phyloP scores from a whole-genome alignment of 2,797 vertebrate species.

The Pseudomugil tenellus region DNA sequence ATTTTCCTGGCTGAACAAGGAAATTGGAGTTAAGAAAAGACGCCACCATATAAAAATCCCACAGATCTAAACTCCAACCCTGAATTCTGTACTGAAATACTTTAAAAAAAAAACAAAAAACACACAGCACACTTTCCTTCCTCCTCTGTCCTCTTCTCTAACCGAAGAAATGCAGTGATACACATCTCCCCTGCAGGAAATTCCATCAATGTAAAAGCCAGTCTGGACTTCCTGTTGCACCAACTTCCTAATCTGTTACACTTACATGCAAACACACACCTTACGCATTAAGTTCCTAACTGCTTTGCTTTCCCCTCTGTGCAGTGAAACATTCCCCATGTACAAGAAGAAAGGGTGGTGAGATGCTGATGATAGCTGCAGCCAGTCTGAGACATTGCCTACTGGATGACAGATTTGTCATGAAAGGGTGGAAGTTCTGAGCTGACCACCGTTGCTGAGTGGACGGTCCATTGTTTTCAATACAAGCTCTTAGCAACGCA shows the following conservation, averaged over 20 bases:
- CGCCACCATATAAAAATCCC: neutral
- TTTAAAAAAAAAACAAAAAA: too few relatives aligned
- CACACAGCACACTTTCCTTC: constrained; percentile 23
- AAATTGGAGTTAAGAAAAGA: neutral
- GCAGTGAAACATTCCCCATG: constrained; percentile 53
- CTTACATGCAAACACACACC: constrained; percentile 31
- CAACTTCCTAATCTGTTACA: constrained; percentile 24
- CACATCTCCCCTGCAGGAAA: constrained; percentile 80
- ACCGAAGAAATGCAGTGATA: constrained; percentile 64
- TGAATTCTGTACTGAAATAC: constrained; percentile 32
- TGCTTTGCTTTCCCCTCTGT: constrained; percentile 28
- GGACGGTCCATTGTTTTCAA: constrained; percentile 68
- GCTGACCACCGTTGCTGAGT: constrained; percentile 45
- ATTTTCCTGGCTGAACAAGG: neutral
- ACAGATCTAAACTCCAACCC: constrained; percentile 27
- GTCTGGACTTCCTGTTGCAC: constrained; percentile 72
- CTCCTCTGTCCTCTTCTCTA: constrained; percentile 14
- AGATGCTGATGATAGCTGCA: constrained; percentile 55
- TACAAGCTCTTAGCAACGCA: constrained; percentile 75
- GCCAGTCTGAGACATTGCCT: constrained; percentile 35
- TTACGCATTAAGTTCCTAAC: constrained; percentile 20
- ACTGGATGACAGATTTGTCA: constrained; percentile 69
- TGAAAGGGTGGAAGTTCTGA: constrained; percentile 63
- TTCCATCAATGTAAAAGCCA: constrained; percentile 77
- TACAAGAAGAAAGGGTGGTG: constrained; percentile 52